Base-by-base conservation (phyloP, 2,888 invertebrate genomes). In the Philereme vetulata region DNA sequence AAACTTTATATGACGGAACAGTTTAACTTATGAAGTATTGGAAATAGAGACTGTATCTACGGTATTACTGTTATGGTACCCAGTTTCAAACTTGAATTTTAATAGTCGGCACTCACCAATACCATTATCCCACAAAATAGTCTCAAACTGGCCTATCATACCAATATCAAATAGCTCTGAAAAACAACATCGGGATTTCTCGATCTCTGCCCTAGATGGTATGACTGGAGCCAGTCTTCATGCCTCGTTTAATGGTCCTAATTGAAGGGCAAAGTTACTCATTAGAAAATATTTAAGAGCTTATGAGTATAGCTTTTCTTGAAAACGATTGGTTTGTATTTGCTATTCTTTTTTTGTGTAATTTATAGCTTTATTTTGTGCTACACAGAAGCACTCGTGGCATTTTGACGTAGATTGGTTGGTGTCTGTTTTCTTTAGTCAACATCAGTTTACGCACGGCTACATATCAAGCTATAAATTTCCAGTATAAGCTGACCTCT, bases 171-270 rank as follows among this genome's bases (percentile, higher is more conserved):
- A 84, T 81, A 77, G 78, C 80, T 72, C 82, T 81, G 77, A 78
- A 80, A 80, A 82, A 85, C 83, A 82, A 86, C 87, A 84, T 86
- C 80, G 81, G 84, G 86, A 88, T 88, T 81, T 21, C 21, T 21
- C 77, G 80, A 77, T 76, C 75, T 88, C 87, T 84, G 77, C 90
- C 89, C 72, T 89, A 91, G 76, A 90, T 78, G 90, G 90, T 60
- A 71, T 86, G 86, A 87, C 82, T 78, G 77, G 80, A 76, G 72
- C 82, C 76, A 81, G 79, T 80, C 82, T 78, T 88, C 86, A 86
- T 82, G 79, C 81, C 84, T 77, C 83, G 84, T 85, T 88, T 86
- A 87, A 87, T 87, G 85, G 83, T 86, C 86, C 86, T 90, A 88
- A 90, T 90, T 90, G 90, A 85, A 83, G 71, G 71, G 75, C 79